Evolutionary conservation across 2,888 invertebrate genomes (phyloP).

Genomic region (Orthosia gracilis): DNA sequence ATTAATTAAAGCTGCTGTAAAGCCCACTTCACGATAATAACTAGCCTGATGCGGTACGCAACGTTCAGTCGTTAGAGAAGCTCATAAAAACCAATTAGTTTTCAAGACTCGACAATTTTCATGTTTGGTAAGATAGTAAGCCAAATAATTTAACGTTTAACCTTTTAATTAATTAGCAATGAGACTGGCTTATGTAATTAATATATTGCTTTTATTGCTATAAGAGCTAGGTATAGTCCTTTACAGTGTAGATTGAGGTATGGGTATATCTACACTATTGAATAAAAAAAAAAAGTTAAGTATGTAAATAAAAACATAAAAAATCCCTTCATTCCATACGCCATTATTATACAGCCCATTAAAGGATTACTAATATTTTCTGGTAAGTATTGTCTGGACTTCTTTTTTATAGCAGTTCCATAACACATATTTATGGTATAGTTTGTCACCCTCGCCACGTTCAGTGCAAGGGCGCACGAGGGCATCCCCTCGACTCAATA

Average conservation of each 20-base stretch:
- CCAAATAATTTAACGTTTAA: not conserved
- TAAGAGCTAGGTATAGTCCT: too few species aligned
- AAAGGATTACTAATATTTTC: constrained; percentile 11
- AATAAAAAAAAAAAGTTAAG: not conserved
- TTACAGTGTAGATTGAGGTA: too few species aligned
- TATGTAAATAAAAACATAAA: not conserved
- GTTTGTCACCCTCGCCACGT: constrained; percentile 39
- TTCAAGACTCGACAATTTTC: constrained; percentile 15
- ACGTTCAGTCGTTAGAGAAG: constrained; percentile 47
- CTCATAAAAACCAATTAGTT: constrained; percentile 29
- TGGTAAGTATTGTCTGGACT: constrained; percentile 4
- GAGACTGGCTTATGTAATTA: not conserved
- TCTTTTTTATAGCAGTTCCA: constrained; percentile 27
- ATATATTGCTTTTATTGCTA: not conserved
- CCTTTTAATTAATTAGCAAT: not conserved
- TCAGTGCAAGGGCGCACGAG: constrained; percentile 58
- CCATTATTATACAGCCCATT: constrained; percentile 13
- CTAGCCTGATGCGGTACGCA: constrained; percentile 18
- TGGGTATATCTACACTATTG: not conserved
- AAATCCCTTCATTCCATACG: constrained; percentile 16
- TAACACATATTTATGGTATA: constrained; percentile 18
- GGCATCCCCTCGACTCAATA: constrained; percentile 56
- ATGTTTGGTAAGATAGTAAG: constrained; percentile 12
- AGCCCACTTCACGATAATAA: constrained; percentile 46
- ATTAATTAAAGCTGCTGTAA: constrained; percentile 47